Conservation (phyloP, 2,888 invertebrate species). For the Pachliopta kotzebuea region DNA sequence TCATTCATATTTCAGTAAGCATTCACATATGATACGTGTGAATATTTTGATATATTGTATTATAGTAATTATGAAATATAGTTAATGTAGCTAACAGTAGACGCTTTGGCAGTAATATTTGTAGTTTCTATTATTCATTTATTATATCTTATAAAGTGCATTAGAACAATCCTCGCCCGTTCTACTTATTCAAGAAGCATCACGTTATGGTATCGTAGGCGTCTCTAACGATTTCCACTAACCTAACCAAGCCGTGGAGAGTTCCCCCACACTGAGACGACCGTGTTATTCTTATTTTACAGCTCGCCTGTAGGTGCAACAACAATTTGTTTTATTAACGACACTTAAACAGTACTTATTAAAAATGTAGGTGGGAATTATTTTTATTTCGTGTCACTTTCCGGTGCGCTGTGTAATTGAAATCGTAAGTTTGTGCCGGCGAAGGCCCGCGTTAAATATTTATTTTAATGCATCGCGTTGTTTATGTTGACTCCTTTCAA, state of each 20-base stretch:
- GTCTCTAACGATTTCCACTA: slow-evolving; percentile 69
- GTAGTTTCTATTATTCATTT: slow-evolving; percentile 17
- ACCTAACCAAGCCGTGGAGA: slow-evolving; percentile 54
- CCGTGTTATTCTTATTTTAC: slow-evolving; percentile 56
- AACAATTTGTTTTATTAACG: slow-evolving; percentile 75
- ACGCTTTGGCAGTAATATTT: neutral
- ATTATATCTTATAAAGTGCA: neutral
- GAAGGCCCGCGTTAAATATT: slow-evolving; percentile 36
- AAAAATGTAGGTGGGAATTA: slow-evolving; percentile 68
- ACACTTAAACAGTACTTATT: slow-evolving; percentile 72
- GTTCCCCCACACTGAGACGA: slow-evolving; percentile 41
- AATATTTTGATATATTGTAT: too few relatives aligned
- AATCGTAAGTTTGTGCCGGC: slow-evolving; percentile 34
- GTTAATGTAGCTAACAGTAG: neutral
- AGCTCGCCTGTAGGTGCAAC: slow-evolving; percentile 44
- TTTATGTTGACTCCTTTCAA: slow-evolving; percentile 36
- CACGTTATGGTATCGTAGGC: slow-evolving; percentile 54
- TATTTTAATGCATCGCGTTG: slow-evolving; percentile 35
- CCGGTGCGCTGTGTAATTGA: slow-evolving; percentile 31
- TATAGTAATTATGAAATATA: too few relatives aligned
- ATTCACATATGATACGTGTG: too few relatives aligned
- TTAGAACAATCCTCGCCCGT: neutral
- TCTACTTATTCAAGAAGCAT: slow-evolving; percentile 28
- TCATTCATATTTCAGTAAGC: too few relatives aligned
- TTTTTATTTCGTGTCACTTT: slow-evolving; percentile 42